Conservation (phyloP, 2,888 invertebrate species). For the Polylopha cassiicola region DNA sequence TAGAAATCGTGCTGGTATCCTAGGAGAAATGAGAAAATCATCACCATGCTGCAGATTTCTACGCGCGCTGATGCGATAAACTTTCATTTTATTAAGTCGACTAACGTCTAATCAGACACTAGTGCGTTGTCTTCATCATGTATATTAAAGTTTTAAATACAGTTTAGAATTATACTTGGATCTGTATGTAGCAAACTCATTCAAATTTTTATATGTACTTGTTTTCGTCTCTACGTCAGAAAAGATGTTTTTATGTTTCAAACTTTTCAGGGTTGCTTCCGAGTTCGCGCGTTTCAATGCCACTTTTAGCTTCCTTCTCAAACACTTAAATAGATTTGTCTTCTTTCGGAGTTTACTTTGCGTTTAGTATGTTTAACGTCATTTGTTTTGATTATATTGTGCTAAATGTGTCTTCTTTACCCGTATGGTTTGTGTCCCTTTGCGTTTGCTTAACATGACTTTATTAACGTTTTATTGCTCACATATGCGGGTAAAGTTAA, state of each 20-base stretch:
- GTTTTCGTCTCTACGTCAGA: conserved; percentile 20
- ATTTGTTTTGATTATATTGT: conserved; percentile 10
- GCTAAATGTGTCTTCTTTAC: too few relatives aligned
- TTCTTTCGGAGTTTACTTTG: conserved; percentile 9
- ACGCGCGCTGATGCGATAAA: conserved; percentile 53
- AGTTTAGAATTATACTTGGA: too few relatives aligned
- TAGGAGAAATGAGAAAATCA: conserved; percentile 19
- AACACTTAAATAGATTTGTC: conserved; percentile 14
- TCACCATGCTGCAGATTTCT: conserved; percentile 41
- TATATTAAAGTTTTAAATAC: too few relatives aligned
- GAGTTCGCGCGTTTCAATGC: conserved; percentile 23
- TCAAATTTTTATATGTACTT: conserved; percentile 3
- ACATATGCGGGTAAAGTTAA: conserved; percentile 47
- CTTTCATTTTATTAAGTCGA: conserved; percentile 49
- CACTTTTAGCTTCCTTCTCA: conserved; percentile 22
- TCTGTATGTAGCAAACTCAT: too few relatives aligned
- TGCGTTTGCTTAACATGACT: conserved; percentile 34
- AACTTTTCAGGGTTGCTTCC: conserved; percentile 42
- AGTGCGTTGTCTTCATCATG: too few relatives aligned
- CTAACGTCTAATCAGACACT: conserved; percentile 34
- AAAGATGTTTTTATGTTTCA: conserved; percentile 33
- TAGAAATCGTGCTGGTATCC: conserved; percentile 18
- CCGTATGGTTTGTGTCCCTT: conserved; percentile 31
- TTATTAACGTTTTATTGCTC: conserved; percentile 42
- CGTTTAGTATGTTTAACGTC: conserved; percentile 13